Evolutionary conservation across 2,113 vertebrate genomes (phyloP).

Genomic region (Spea multiplicata): DNA sequence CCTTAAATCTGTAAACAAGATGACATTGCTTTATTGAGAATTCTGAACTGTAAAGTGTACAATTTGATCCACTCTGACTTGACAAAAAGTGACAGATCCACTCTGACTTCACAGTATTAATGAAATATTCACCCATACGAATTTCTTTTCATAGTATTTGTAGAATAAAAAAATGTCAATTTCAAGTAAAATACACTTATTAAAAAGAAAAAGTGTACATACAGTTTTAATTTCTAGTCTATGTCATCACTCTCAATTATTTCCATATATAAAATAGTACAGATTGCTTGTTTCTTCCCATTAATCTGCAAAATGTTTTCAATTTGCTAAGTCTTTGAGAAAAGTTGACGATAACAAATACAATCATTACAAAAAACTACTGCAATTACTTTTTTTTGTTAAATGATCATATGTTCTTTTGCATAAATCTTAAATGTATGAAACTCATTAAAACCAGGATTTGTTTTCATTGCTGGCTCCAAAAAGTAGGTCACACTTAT

Average conservation of each 20-base stretch:
- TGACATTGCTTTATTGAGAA: too few relatives aligned
- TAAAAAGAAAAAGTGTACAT: too few relatives aligned
- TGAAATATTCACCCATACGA: too few relatives aligned
- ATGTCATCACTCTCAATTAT: neutral
- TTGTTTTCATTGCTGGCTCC: slow-evolving; percentile 12
- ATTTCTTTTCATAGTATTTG: too few relatives aligned
- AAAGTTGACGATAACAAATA: neutral
- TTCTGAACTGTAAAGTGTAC: too few relatives aligned
- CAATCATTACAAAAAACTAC: neutral
- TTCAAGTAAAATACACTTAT: slow-evolving; percentile 4
- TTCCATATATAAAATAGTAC: slow-evolving; percentile 10
- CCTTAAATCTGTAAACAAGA: too few relatives aligned
- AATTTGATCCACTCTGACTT: too few relatives aligned
- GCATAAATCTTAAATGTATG: neutral
- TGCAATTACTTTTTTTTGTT: slow-evolving; percentile 13
- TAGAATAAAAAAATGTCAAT: neutral
- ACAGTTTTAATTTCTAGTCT: neutral
- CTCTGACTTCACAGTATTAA: too few relatives aligned
- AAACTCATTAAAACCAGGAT: neutral
- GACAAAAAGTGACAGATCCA: too few relatives aligned
- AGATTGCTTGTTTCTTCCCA: slow-evolving; percentile 16
- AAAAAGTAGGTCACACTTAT: slow-evolving; percentile 13
- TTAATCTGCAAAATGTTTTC: slow-evolving; percentile 15
- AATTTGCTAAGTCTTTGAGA: slow-evolving; percentile 1
- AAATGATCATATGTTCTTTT: slow-evolving; percentile 14